A percentile compares a stretch with the other conserved stretches of the same genome.
phyloP scores from a whole-genome alignment of 2,113 vertebrate species.

The Corythaeola cristata region DNA sequence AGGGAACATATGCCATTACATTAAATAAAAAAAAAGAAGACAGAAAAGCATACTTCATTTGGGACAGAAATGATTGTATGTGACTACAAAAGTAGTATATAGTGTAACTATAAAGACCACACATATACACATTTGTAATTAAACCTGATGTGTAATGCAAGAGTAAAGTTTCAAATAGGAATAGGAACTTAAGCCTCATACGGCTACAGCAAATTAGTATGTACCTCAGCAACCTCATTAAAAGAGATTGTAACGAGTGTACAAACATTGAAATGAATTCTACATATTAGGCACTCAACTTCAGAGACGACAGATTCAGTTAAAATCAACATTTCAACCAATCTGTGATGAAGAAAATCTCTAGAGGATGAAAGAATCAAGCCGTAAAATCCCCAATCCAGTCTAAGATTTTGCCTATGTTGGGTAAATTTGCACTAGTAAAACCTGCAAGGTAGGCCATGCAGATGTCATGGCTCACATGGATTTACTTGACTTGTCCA shows the following conservation, averaged over 20 bases:
- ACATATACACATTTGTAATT: background rate
- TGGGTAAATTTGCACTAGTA: background rate
- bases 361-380: background rate
- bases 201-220: background rate
- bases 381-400: background rate
- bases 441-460: background rate
- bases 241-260: background rate
- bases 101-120: background rate
- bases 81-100: fast-evolving
- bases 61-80: background rate
- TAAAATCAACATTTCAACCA: background rate
- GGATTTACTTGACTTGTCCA: background rate
- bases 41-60: background rate
- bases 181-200: background rate
- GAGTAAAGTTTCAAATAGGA: background rate
- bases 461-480: fast-evolving
- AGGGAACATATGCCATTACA: background rate
- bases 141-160: background rate
- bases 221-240: background rate
- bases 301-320: background rate
- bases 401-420: background rate
- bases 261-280: background rate
- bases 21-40: background rate
- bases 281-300: background rate
- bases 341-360: background rate